These are phyloP conservation scores for Cebus imitator DNA, from an alignment of 2,113 vertebrate genomes.

Conservation along the genomic window DNA sequence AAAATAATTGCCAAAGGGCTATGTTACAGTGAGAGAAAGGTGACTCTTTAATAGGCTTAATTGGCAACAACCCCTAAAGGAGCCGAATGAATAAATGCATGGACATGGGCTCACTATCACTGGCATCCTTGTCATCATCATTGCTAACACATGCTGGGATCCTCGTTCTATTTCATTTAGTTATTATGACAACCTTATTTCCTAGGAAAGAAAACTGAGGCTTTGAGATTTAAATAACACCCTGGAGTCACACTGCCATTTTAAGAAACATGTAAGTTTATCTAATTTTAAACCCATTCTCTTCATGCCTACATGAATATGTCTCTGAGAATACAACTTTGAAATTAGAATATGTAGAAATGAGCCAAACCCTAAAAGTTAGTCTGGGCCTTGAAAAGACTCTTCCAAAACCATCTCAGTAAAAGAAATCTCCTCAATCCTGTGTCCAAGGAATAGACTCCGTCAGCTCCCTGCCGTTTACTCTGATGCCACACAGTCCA, in stretches of 20 bases:
- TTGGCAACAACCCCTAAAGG: neutral
- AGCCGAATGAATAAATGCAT: neutral
- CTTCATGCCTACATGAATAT: neutral
- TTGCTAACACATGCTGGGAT: neutral
- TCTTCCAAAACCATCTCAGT: neutral
- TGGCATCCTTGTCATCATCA: neutral
- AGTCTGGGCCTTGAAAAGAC: neutral
- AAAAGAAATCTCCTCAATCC: neutral
- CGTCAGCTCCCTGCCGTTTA: neutral
- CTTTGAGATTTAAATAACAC: neutral
- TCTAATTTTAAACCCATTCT: neutral
- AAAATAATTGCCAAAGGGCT: neutral
- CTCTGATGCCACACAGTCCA: neutral
- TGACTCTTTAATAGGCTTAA: neutral
- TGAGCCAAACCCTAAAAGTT: neutral
- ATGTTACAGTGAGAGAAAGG: neutral
- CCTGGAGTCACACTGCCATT: neutral
- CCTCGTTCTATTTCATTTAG: neutral
- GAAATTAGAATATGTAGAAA: neutral
- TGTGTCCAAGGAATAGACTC: neutral
- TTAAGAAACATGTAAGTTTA: neutral
- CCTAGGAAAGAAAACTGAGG: neutral
- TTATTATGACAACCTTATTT: neutral
- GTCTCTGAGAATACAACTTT: neutral
- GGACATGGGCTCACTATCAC: accelerated